Conservation (phyloP, 2,797 vertebrate genomes). For the Hydrolagus colliei region DNA sequence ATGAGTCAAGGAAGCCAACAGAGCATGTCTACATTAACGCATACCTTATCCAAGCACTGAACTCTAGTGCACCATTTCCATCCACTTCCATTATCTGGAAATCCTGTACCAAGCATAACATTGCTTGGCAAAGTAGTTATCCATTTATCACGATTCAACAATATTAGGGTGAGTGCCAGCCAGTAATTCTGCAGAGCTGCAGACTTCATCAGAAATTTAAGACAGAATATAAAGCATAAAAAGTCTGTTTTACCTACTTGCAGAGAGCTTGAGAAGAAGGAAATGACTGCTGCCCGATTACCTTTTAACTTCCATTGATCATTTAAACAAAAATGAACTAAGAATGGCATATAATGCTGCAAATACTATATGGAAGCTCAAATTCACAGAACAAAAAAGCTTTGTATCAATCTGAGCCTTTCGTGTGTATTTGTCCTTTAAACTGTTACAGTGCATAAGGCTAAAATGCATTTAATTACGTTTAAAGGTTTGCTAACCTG, state of each 20-base stretch:
- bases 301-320: conserved; percentile 10
- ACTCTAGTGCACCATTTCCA: neutral
- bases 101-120: neutral
- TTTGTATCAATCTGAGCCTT: conserved; percentile 27
- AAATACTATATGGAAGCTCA: conserved; percentile 4
- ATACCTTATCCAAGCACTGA: conserved; percentile 5
- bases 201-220: conserved; percentile 7
- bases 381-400: neutral
- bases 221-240: conserved; percentile 8
- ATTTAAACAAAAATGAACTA: conserved; percentile 14
- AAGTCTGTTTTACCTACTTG: no score
- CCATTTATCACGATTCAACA: conserved; percentile 14
- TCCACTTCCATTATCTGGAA: neutral
- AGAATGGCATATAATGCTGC: neutral
- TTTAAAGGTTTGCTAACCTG: conserved; percentile 15
- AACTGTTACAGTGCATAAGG: neutral
- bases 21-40: neutral
- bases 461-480: conserved; percentile 19
- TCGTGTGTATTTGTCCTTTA: neutral
- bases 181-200: conserved; percentile 8
- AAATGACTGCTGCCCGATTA: conserved; percentile 17
- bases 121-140: neutral
- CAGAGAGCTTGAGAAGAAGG: conserved; percentile 3
- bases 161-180: neutral
- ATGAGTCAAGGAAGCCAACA: neutral